These are phyloP conservation scores for Archaeoteleia sp. DNA, from an alignment of 2,888 invertebrate species.

Conservation along the genomic window DNA sequence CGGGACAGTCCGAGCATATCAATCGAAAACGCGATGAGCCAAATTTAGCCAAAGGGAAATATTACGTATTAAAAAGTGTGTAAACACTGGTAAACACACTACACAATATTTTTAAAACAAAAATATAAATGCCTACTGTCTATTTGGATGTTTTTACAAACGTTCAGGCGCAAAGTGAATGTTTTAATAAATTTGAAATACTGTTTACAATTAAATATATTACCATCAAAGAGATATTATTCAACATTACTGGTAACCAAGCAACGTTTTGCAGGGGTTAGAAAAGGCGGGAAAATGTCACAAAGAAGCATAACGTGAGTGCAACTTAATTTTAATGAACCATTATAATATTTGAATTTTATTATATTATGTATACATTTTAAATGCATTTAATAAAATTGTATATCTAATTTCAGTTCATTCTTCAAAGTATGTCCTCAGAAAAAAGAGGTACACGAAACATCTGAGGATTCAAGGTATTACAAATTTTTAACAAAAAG, in stretches of 20 bases:
- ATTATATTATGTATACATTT: constrained; percentile 7
- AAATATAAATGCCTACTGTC: too few species aligned
- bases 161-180: constrained; percentile 1
- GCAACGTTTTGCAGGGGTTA: constrained; percentile 27
- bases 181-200: not conserved
- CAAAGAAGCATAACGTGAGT: constrained; percentile 41
- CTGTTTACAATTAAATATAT: not conserved
- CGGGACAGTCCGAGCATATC: too few species aligned
- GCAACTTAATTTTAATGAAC: not conserved
- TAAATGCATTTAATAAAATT: constrained; percentile 5
- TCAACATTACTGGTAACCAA: not conserved
- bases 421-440: constrained; percentile 26
- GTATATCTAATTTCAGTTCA: constrained; percentile 24
- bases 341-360: not conserved
- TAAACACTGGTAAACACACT: too few species aligned
- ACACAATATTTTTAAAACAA: too few species aligned
- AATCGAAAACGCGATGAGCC: too few species aligned
- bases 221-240: constrained; percentile 2
- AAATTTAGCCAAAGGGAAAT: too few species aligned
- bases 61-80: too few species aligned
- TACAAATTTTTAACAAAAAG: too few species aligned
- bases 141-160: constrained; percentile 9
- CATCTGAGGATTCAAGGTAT: constrained; percentile 18
- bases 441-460: constrained; percentile 6
- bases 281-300: constrained; percentile 46